Evolutionary conservation across 2,113 vertebrate species (phyloP).

Genomic region (Oriolus oriolus): DNA sequence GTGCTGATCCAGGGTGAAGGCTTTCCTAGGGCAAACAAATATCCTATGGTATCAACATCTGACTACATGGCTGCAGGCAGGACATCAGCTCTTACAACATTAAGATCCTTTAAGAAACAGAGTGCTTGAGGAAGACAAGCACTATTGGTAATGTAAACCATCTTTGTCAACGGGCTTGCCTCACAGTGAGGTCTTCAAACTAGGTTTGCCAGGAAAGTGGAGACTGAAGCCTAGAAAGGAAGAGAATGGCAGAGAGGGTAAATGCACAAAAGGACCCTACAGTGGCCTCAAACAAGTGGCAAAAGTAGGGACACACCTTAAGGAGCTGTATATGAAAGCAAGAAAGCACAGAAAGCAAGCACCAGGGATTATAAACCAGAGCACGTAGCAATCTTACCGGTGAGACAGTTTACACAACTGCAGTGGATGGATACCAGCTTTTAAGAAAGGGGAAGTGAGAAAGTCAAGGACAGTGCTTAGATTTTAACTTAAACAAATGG

Average conservation of each 20-base stretch:
- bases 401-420: background rate
- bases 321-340: background rate
- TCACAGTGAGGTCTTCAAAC: background rate
- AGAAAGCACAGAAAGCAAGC: background rate
- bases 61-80: background rate
- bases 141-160: background rate
- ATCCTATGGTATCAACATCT: background rate
- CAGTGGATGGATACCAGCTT: background rate
- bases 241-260: background rate
- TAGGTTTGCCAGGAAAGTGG: background rate
- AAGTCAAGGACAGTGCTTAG: background rate
- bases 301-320: background rate
- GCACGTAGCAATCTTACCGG: rapidly evolving
- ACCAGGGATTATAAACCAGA: background rate
- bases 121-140: background rate
- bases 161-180: background rate
- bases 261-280: background rate
- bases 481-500: background rate
- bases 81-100: background rate
- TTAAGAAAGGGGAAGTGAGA: background rate
- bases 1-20: background rate
- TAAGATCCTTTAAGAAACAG: background rate
- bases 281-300: background rate
- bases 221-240: background rate
- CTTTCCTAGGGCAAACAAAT: background rate